Evolutionary conservation across 2,888 invertebrate genomes (phyloP).

Genomic region (Flexamia atlantica): DNA sequence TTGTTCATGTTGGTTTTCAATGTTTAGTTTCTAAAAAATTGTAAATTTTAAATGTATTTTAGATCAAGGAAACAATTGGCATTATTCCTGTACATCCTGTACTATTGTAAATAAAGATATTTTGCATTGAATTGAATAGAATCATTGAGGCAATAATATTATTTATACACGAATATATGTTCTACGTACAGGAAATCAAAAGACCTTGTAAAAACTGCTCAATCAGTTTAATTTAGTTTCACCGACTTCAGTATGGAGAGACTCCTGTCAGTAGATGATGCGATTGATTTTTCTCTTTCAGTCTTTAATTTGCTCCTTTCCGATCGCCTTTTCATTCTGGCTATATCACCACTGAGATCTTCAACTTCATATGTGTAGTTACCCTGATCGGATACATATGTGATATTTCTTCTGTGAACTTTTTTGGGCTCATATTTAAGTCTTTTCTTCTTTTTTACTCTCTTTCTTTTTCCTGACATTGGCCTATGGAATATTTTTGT

Average conservation of each 20-base stretch:
- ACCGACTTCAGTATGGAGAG: neutral
- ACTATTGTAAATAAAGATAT: too few species aligned
- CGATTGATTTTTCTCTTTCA: neutral
- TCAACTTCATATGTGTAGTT: conserved; percentile 35
- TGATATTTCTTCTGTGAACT: conserved; percentile 3
- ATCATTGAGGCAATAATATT: too few species aligned
- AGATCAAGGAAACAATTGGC: too few species aligned
- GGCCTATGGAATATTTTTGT: neutral
- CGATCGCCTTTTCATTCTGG: neutral
- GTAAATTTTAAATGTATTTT: too few species aligned
- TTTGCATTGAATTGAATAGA: too few species aligned
- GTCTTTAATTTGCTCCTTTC: neutral
- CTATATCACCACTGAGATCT: conserved; percentile 27
- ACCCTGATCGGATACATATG: neutral
- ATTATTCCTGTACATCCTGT: too few species aligned
- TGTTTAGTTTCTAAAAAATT: too few species aligned
- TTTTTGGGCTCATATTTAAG: conserved; percentile 1
- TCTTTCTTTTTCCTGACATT: neutral
- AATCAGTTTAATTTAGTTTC: neutral
- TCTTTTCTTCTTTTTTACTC: conserved; percentile 22
- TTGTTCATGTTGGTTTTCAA: too few species aligned
- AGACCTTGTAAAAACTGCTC: neutral
- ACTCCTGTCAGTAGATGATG: neutral
- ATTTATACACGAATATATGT: too few species aligned
- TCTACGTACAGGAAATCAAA: too few species aligned